phyloP scores from a whole-genome alignment of 2,888 invertebrate species.

The Pherbina coryleti region DNA sequence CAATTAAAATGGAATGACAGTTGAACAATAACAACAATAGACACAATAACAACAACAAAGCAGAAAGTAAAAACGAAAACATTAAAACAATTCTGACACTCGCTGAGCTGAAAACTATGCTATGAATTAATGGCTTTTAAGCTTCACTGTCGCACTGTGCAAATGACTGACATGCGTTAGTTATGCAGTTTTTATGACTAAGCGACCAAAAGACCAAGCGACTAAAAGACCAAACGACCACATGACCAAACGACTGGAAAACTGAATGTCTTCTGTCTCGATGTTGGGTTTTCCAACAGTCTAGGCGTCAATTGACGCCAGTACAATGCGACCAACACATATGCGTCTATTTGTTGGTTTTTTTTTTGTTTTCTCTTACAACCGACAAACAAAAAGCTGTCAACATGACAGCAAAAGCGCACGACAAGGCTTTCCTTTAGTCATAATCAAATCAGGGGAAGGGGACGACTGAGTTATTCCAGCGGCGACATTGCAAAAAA shows the following conservation, averaged over 20 bases:
- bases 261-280: background rate
- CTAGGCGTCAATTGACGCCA: constrained; percentile 13
- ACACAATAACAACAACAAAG: background rate
- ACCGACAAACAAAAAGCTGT: constrained; percentile 10
- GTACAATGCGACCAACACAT: constrained; percentile 26
- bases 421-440: background rate
- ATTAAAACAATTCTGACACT: background rate
- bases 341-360: constrained; percentile 11
- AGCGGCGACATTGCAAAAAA: no score
- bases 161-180: no score
- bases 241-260: background rate
- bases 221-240: background rate
- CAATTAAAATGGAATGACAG: background rate
- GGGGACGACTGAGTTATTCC: no score
- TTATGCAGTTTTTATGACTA: no score
- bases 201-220: background rate
- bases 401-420: constrained; percentile 18
- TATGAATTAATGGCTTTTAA: background rate
- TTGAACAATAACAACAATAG: background rate
- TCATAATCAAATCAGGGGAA: no score
- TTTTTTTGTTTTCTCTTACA: background rate
- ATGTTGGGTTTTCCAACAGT: background rate
- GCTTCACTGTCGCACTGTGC: no score
- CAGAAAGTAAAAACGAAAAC: background rate
- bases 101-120: background rate